Evolutionary conservation across 1,140 invertebrate species (phyloP).

Genomic region (Arion vulgaris): DNA sequence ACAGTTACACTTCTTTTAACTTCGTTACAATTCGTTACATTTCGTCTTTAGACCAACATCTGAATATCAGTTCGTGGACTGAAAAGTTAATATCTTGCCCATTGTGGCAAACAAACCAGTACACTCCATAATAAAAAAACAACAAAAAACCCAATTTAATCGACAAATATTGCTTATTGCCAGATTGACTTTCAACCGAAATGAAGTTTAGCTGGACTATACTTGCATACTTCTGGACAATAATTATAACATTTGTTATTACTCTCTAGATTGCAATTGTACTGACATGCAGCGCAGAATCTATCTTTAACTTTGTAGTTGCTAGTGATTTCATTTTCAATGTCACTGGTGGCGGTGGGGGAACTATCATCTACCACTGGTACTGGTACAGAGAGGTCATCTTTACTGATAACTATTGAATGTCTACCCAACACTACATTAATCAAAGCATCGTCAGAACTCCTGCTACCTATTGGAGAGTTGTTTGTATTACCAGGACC

Average conservation of each 20-base stretch:
- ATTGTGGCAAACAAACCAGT: too few relatives aligned
- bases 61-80: too few relatives aligned
- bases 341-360: neutral
- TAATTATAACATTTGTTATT: neutral
- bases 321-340: neutral
- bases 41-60: too few relatives aligned
- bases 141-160: too few relatives aligned
- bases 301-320: neutral
- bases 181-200: too few relatives aligned
- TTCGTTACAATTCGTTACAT: too few relatives aligned
- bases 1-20: too few relatives aligned
- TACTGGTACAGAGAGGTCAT: neutral
- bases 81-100: too few relatives aligned
- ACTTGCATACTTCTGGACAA: neutral
- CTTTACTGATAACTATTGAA: neutral
- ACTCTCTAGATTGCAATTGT: neutral
- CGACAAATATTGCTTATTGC: too few relatives aligned
- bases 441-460: neutral
- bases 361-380: neutral
- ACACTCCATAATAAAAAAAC: too few relatives aligned
- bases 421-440: neutral
- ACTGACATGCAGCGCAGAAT: neutral
- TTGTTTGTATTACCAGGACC: neutral
- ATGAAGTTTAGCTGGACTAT: too few relatives aligned
- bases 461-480: neutral